A percentile compares a stretch with the other conserved stretches of the same genome.
These are phyloP conservation scores for Eumaeus atala DNA, from an alignment of 1,140 invertebrate species.

Conservation along the genomic window DNA sequence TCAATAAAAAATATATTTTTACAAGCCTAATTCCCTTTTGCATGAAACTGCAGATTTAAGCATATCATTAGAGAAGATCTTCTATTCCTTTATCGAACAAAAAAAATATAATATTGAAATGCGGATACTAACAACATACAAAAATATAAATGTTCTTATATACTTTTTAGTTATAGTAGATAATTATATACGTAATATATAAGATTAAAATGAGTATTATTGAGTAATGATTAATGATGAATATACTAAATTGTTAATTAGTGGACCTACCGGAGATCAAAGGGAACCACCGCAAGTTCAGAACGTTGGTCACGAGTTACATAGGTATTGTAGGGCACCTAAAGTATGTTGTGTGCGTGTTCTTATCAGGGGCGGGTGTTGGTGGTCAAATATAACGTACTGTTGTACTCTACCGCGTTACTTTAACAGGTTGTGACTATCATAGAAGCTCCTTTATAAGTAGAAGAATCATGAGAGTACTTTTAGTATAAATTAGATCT, in stretches of 20 bases:
- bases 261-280: conserved; percentile 98
- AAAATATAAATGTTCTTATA: no score
- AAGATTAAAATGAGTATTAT: background rate
- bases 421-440: no score
- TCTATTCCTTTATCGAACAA: no score
- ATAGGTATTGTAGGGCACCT: conserved; percentile 84
- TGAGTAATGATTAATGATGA: conserved; percentile 14
- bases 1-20: no score
- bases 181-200: background rate
- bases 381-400: conserved; percentile 13
- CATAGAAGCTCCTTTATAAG: no score
- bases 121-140: no score
- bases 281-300: conserved; percentile 98
- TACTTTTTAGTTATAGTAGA: no score
- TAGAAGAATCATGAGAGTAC: background rate
- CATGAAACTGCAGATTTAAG: no score
- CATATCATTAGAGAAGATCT: no score
- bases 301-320: conserved; percentile 96
- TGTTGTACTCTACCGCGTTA: no score
- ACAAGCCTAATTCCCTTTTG: no score
- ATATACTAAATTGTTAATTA: conserved; percentile 58
- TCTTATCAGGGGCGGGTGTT: conserved; percentile 29
- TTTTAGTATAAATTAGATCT: background rate
- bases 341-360: conserved; percentile 29
- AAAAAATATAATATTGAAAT: no score